Evolutionary conservation across 2,113 vertebrate genomes (phyloP), one percentile per base, ranked within the genome.

Genomic region (Syngnathoides biaculeatus): DNA sequence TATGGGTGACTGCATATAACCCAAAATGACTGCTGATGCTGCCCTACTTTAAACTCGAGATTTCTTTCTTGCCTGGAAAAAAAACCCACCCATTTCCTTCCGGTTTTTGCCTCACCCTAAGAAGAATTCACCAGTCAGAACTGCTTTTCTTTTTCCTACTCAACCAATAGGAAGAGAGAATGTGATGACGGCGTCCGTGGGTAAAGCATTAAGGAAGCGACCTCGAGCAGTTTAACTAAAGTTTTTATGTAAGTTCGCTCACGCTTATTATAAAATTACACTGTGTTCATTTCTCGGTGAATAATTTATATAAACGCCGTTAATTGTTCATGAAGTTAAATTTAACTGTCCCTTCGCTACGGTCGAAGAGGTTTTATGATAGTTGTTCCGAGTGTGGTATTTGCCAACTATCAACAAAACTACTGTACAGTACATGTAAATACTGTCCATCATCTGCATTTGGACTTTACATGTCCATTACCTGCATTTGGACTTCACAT

Each of bases 181-280:
- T 43, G 43, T 13, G 35, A 15, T 66, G 10, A 67, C 35, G 2
- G 62, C 14, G n/a, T 69, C 73, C 64, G 75, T 83, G 73, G 82
- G 84, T 85, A 67, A 35, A 68, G 56, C 64, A 58, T 19, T 14
- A 27, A 80, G 85, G 86, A 86, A 88, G 83, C 64, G 68, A 80
- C 61, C 43, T 17, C 59, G 82, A 82, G 75, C 74, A 79, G 66
- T 69, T 66, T 68, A 83, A 64, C 38, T 77, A 43, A 84, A 85
- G 79, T 87, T 89, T 81, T 52, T 62, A 79, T 86, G 89, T 91
- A 85, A 88, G 88, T 86, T 78, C 76, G 17, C 40, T 1, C 20
- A 45, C 13, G 73, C 12, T 67, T 74, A 58, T 69, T 3, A 1
- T 62, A 53, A 8, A 26, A 66, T 71, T 52, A 43, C 15, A 38